These are phyloP conservation scores for Drosophila sturtevanti DNA, from an alignment of 1,140 invertebrate genomes.

Conservation along the genomic window DNA sequence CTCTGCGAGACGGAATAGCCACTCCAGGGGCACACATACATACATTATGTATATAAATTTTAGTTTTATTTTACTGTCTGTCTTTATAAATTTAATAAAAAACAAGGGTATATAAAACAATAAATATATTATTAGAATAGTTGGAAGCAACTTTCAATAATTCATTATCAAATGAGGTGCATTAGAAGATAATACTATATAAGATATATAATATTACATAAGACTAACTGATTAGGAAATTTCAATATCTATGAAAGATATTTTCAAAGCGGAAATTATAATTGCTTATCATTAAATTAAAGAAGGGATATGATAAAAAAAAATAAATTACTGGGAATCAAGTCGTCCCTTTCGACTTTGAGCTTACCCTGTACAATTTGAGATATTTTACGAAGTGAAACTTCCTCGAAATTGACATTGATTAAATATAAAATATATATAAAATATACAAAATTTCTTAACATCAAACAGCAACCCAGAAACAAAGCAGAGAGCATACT, in stretches of 20 bases:
- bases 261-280: background rate
- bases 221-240: background rate
- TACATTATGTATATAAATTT: background rate
- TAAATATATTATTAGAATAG: background rate
- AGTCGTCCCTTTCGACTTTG: too few relatives aligned
- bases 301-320: background rate
- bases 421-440: too few relatives aligned
- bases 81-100: constrained; percentile 6
- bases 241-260: background rate
- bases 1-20: constrained; percentile 2
- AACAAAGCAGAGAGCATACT: too few relatives aligned
- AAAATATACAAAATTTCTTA: too few relatives aligned
- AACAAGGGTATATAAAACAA: background rate
- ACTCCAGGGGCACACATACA: background rate
- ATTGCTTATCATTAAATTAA: constrained; percentile 3
- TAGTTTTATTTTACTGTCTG: constrained; percentile 4
- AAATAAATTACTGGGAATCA: too few relatives aligned
- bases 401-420: too few relatives aligned
- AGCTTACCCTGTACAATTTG: too few relatives aligned
- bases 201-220: background rate
- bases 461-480: too few relatives aligned
- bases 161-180: background rate
- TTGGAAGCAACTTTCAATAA: background rate
- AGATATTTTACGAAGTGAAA: too few relatives aligned
- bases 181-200: background rate